Evolutionary conservation across 2,113 vertebrate species (phyloP), one percentile per base, ranked within the genome.

Genomic region (Panurus biarmicus): DNA sequence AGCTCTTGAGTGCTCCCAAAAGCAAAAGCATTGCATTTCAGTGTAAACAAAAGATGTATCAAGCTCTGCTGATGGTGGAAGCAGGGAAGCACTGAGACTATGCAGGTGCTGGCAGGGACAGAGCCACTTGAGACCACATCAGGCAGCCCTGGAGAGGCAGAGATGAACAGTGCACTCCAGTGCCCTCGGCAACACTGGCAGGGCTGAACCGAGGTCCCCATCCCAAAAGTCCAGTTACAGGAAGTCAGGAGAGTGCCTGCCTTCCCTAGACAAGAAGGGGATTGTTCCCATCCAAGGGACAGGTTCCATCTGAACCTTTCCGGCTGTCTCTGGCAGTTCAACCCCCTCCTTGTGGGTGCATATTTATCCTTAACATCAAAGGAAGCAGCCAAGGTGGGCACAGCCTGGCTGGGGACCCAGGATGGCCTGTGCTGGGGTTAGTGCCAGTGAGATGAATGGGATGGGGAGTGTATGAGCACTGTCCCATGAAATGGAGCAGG

Each of bases 391-490:
- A 47, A 61, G 47, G 69, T 6, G 18, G 1, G 16, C 10, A 25
- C n/a, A 81, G 80, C 44, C 40, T 3, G 0, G 38, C 57, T 29
- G 64, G 81, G 64, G 44, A 29, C 33, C 47, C 33, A 4, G 7
- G 87, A 77, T 76, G 72, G 81, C 75, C 92, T 86, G 77, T 96
- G 96, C 90, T 71, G 92, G 67, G 66, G 75, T 94, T 38, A 91
- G 94, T 78, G 83, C 71, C 85, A 36, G 86, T 69, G 83, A 60
- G 70, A 94, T 91, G 90, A 85, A 53, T 65, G 93, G 88, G 73
- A 94, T 61, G 48, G 81, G 91, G 87, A 80, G 92, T 89, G 92
- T 79, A 92, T 71, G 91, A 96, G 96, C 94, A 96, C 73, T 2
- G 1, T 51, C 78, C 95, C 75, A 1, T 33, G 58, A 58, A 78